Evolutionary conservation across 2,113 vertebrate species (phyloP).

Genomic region (Microcebus tavaratra): DNA sequence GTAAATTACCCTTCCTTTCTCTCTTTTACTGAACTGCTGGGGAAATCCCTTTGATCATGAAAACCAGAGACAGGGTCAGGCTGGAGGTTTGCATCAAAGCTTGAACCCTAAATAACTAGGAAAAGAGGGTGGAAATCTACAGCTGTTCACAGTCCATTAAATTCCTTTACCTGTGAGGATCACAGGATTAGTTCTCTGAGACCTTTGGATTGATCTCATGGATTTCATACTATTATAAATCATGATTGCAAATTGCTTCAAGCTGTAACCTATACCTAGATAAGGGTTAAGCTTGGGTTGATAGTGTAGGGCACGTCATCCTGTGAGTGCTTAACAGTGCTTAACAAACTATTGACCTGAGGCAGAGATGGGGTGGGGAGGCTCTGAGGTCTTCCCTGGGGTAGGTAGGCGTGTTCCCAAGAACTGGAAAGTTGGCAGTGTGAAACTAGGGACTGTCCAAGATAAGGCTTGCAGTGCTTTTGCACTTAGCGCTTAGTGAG

Average conservation of each 20-base stretch:
- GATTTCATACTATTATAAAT: constrained; percentile 9
- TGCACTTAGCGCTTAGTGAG: not conserved
- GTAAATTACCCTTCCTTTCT: constrained; percentile 72
- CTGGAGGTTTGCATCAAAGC: constrained; percentile 14
- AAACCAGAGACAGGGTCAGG: constrained; percentile 31
- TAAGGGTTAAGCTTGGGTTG: not conserved
- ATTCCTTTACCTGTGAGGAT: constrained; percentile 16
- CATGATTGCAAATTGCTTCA: not conserved
- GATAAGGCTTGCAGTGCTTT: not conserved
- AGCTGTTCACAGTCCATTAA: not conserved
- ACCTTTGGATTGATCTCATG: not conserved
- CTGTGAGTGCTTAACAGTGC: not conserved
- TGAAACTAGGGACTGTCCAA: constrained; percentile 47
- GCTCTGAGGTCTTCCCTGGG: constrained; percentile 47
- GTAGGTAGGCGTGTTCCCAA: constrained; percentile 41
- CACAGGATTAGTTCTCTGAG: not conserved
- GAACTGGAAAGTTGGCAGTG: constrained; percentile 37
- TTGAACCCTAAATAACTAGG: not conserved
- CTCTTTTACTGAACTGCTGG: constrained; percentile 60
- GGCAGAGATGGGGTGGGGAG: not conserved
- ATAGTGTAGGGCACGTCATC: not conserved
- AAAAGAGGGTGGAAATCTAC: constrained; percentile 4
- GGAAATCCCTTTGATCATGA: constrained; percentile 66
- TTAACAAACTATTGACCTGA: not conserved
- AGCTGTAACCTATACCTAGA: not conserved